Conservation (phyloP, 2,888 invertebrate species). For the Molanna angustata region DNA sequence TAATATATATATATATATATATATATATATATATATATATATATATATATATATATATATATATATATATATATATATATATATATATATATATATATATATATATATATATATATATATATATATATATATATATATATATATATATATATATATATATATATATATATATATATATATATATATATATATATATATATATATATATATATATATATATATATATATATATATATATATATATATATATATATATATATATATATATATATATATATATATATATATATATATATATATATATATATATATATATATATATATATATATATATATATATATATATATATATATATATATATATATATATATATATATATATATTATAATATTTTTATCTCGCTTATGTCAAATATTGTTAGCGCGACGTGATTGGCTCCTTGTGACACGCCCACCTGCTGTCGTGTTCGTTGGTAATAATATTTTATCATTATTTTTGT, state of each 20-base stretch:
- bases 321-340: not conserved
- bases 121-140: not conserved
- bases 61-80: not conserved
- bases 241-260: not conserved
- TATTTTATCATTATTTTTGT: too few relatives aligned
- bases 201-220: not conserved
- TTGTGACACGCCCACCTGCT: too few relatives aligned
- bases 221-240: not conserved
- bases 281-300: not conserved
- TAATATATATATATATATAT: not conserved
- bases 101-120: not conserved
- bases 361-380: not conserved
- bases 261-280: not conserved
- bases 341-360: not conserved
- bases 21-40: not conserved
- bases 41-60: not conserved
- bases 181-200: not conserved
- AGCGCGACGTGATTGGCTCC: too few relatives aligned
- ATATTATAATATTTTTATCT: not conserved
- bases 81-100: not conserved
- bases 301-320: not conserved
- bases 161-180: not conserved
- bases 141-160: not conserved
- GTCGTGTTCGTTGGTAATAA: too few relatives aligned
- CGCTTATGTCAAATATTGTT: too few relatives aligned